Base-by-base conservation (phyloP, 2,888 invertebrate species). In the Apodemia duryi region DNA sequence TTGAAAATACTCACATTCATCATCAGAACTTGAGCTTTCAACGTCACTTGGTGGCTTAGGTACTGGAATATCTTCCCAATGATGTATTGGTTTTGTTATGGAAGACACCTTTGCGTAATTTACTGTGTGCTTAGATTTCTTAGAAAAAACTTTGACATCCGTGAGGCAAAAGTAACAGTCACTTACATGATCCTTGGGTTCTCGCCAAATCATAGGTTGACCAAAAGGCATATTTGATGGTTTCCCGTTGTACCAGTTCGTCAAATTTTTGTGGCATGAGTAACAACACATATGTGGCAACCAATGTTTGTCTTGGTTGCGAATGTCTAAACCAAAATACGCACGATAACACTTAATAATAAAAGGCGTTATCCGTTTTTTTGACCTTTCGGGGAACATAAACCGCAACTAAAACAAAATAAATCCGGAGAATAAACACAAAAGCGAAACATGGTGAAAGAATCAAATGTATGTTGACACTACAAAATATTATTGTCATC, bases 181-280 rank as follows among this genome's bases (percentile, higher is more conserved):
- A 11, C 21, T 21, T 21, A 21, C 21, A 21, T 21, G 21, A 21
- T 21, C 21, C 49, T 49, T 49, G 10, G 49, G 49, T 49, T 49
- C 49, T 49, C 49, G 49, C 49, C 49, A 49, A 49, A 49, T 49
- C 49, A 49, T 49, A 49, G 49, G 49, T 49, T 49, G 49, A 49
- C 49, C 49, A 49, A 49, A 49, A 49, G 13, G 49, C 49, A 49
- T 49, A 1, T 49, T 49, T 49, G 49, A 13, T 49, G 49, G 13
- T 49, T 49, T 49, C n/a, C 49, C 46, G 9, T 46, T 46, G 13
- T 13, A 49, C 49, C 49, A 49, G 13, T 49, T 49, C n/a, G 13
- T 49, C 49, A 49, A 49, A 46, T 49, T 49, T 11, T 49, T 49
- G 49, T 49, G 2, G 49, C 49, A 49, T 49, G 49, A 49, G 49